Evolutionary conservation across 92 coral and sea anemone species (phyloP).

Genomic region (Montipora capitata): DNA sequence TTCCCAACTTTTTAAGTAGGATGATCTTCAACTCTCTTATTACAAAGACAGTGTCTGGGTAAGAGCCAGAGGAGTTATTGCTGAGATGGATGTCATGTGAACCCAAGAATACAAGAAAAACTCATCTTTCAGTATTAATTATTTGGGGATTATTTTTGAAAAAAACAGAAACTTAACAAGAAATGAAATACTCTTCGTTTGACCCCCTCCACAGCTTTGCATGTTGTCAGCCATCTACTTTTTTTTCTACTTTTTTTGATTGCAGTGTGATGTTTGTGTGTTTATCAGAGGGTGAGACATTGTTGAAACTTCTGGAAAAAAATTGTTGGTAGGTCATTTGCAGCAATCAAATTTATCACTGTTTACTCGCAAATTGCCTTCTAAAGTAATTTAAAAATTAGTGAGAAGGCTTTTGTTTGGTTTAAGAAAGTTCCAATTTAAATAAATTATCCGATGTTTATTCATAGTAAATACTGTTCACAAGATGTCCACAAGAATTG

Average conservation of each 20-base stretch:
- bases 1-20: no score
- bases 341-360: constrained; percentile 28
- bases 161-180: no score
- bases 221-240: neutral
- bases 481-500: constrained; percentile 28
- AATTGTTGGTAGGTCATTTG: constrained; percentile 10
- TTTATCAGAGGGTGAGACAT: neutral
- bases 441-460: constrained; percentile 26
- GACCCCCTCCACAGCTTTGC: neutral
- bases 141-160: no score
- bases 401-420: constrained; percentile 5
- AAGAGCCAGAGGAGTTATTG: no score
- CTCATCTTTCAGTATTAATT: no score
- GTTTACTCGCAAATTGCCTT: constrained; percentile 25
- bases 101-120: neutral
- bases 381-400: neutral
- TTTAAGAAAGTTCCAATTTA: constrained; percentile 7
- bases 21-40: no score
- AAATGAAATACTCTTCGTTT: no score
- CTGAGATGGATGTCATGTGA: neutral
- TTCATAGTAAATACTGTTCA: neutral
- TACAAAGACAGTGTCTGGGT: no score
- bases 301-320: neutral
- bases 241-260: neutral
- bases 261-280: neutral